Evolutionary conservation across 1,140 invertebrate genomes (phyloP).

Genomic region (Neocloeon triangulifer): DNA sequence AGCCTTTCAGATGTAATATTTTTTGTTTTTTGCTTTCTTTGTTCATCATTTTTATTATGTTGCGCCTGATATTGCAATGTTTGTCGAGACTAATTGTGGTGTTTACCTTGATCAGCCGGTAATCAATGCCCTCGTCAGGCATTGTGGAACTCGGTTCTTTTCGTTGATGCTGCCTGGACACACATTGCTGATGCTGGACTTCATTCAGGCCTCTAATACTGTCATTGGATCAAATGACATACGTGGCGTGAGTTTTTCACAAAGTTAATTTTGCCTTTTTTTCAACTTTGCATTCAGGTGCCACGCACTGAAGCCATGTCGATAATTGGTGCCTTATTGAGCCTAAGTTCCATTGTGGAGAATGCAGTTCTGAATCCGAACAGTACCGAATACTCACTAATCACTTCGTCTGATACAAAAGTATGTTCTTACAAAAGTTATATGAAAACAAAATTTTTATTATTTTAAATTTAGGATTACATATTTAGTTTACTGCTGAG

Average conservation of each 20-base stretch:
- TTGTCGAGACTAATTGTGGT: too few relatives aligned
- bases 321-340: constrained; percentile 65
- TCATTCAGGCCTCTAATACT: constrained; percentile 72
- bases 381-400: constrained; percentile 29
- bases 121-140: constrained; percentile 38
- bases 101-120: constrained; percentile 22
- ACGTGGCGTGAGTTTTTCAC: constrained; percentile 28
- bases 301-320: constrained; percentile 81
- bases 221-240: constrained; percentile 63
- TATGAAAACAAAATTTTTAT: background rate
- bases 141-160: constrained; percentile 62
- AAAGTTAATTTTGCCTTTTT: too few relatives aligned
- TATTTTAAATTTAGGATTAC: constrained; percentile 43
- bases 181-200: constrained; percentile 66
- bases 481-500: constrained; percentile 67
- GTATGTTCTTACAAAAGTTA: constrained; percentile 3
- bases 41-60: constrained; percentile 4
- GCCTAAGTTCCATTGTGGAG: constrained; percentile 47
- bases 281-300: constrained; percentile 23
- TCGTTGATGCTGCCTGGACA: constrained; percentile 72
- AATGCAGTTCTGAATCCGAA: constrained; percentile 64
- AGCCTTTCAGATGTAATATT: too few relatives aligned
- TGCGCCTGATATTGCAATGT: too few relatives aligned
- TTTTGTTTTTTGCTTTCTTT: constrained; percentile 6
- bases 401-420: constrained; percentile 3